phyloP scores from a whole-genome alignment of 2,113 vertebrate species.

The Monopterus albus region DNA sequence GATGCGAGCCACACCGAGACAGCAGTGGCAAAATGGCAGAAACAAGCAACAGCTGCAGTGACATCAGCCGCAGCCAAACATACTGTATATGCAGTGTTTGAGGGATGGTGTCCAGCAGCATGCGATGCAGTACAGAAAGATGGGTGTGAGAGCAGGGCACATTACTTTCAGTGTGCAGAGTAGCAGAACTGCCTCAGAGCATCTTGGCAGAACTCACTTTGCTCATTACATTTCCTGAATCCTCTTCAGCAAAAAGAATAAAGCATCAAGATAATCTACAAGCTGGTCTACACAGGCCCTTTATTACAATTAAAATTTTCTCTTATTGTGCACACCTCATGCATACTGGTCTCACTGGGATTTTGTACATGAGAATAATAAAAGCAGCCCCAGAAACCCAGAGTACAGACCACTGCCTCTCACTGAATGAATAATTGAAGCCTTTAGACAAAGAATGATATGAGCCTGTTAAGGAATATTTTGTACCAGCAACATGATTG shows the following conservation, averaged over 20 bases:
- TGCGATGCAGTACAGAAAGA: conserved; percentile 54
- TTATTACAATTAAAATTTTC: conserved; percentile 37
- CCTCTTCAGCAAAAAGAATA: conserved; percentile 38
- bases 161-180: conserved; percentile 58
- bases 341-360: conserved; percentile 45
- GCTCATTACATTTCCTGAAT: conserved; percentile 52
- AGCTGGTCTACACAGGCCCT: conserved; percentile 29
- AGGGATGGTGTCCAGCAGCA: conserved; percentile 60
- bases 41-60: conserved; percentile 36
- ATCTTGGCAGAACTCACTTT: conserved; percentile 55
- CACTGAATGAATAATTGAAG: conserved; percentile 63
- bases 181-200: conserved; percentile 61
- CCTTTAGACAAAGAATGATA: conserved; percentile 54
- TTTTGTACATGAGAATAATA: conserved; percentile 18
- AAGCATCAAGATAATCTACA: conserved; percentile 37
- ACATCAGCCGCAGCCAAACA: conserved; percentile 42
- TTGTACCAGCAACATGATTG: conserved; percentile 52
- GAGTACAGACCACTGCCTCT: conserved; percentile 27
- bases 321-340: conserved; percentile 24
- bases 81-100: conserved; percentile 39
- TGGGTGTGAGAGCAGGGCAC: conserved; percentile 47
- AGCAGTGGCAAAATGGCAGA: conserved; percentile 26
- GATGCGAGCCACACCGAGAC: conserved; percentile 12
- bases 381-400: conserved; percentile 40
- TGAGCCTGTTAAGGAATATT: conserved; percentile 38